These are phyloP conservation scores for Poecilia velifera DNA, from an alignment of 2,797 vertebrate species.

Conservation along the genomic window DNA sequence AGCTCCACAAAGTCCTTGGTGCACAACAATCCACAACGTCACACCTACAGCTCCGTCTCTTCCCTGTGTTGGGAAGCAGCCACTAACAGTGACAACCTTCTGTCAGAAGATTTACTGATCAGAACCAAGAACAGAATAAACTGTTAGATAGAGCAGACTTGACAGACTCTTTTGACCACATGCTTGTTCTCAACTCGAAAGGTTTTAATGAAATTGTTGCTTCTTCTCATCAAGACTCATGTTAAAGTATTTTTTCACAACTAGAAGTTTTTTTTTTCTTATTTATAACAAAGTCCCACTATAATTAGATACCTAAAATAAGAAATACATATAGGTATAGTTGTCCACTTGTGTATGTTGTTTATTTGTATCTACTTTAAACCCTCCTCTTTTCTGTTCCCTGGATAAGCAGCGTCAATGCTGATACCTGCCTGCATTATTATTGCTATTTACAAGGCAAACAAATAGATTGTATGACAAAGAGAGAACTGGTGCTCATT, in stretches of 20 bases:
- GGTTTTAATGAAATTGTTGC: background rate
- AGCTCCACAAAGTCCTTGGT: too few relatives aligned
- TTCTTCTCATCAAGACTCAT: background rate
- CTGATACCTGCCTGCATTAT: background rate
- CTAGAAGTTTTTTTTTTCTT: background rate
- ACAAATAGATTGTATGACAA: constrained; percentile 4
- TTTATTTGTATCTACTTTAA: background rate
- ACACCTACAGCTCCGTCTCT: too few relatives aligned
- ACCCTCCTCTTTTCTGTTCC: background rate
- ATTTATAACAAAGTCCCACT: background rate
- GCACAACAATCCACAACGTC: too few relatives aligned
- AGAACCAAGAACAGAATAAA: too few relatives aligned
- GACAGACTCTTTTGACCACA: background rate
- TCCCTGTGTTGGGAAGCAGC: too few relatives aligned
- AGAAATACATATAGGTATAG: background rate
- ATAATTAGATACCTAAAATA: background rate
- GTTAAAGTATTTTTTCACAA: background rate
- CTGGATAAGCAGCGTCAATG: background rate
- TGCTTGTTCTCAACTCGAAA: background rate
- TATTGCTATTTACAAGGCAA: constrained; percentile 5
- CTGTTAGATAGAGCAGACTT: background rate
- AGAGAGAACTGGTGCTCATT: background rate
- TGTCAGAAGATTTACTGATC: too few relatives aligned
- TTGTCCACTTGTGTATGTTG: background rate
- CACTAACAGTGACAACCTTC: too few relatives aligned